A percentile compares a stretch with the other conserved stretches of the same genome.
Conservation (phyloP, 2,888 invertebrate genomes). For the Drosophila testacea region DNA sequence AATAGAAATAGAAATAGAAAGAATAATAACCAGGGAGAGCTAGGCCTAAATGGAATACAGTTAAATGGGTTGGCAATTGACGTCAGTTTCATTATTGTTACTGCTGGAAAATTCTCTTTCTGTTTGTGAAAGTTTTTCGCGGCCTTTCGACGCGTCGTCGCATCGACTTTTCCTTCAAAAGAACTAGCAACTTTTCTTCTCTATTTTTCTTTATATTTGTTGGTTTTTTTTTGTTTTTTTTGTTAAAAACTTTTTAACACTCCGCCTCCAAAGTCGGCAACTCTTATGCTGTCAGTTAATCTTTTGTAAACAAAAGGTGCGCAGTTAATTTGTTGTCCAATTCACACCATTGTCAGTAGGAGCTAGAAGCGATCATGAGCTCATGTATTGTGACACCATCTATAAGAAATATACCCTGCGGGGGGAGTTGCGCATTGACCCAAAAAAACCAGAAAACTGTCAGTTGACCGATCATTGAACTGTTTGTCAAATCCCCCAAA, state of each 20-base stretch:
- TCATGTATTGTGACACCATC: constrained; percentile 32
- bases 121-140: constrained; percentile 55
- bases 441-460: constrained; percentile 34
- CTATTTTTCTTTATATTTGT: not conserved
- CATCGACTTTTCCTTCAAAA: constrained; percentile 47
- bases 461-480: constrained; percentile 47
- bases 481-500: constrained; percentile 31
- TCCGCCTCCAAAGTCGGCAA: not conserved
- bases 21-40: constrained; percentile 7
- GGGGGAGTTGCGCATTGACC: constrained; percentile 42
- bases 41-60: constrained; percentile 43
- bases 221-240: not conserved
- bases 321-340: constrained; percentile 55
- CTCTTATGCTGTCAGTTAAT: constrained; percentile 26
- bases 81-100: constrained; percentile 61
- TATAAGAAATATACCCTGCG: constrained; percentile 10
- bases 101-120: constrained; percentile 66
- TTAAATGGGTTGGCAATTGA: constrained; percentile 60
- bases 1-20: constrained; percentile 7
- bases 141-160: constrained; percentile 25
- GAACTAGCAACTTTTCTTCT: constrained; percentile 30
- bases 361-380: constrained; percentile 38
- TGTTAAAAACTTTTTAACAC: constrained; percentile 32
- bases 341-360: constrained; percentile 71
- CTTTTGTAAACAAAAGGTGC: constrained; percentile 66